phyloP scores from a whole-genome alignment of 2,888 invertebrate species.

The Drosophila gaucha region DNA sequence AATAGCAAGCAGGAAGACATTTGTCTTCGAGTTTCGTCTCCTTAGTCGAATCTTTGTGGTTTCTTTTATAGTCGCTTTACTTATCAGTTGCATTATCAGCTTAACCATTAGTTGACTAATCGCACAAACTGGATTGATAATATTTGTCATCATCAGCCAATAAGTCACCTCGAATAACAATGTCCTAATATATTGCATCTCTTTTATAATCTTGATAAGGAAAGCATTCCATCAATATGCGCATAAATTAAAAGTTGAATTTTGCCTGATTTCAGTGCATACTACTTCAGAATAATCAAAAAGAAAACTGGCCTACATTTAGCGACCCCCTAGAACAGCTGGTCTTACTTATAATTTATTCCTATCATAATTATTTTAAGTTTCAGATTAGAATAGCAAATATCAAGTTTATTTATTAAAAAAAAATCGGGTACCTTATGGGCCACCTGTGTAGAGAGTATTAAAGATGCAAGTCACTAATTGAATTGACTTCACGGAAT shows the following conservation, averaged over 20 bases:
- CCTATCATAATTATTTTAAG: neutral
- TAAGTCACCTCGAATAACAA: slow-evolving; percentile 31
- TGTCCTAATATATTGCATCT: slow-evolving; percentile 55
- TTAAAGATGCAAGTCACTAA: too few relatives aligned
- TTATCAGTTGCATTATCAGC: slow-evolving; percentile 39
- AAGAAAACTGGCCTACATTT: neutral
- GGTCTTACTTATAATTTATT: too few relatives aligned
- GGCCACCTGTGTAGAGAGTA: too few relatives aligned
- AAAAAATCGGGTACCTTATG: too few relatives aligned
- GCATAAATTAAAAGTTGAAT: slow-evolving; percentile 48
- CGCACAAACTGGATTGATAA: slow-evolving; percentile 23
- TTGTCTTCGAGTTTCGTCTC: slow-evolving; percentile 51
- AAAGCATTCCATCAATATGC: too few relatives aligned
- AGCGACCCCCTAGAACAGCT: slow-evolving; percentile 3
- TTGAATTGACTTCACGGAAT: too few relatives aligned
- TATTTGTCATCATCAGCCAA: neutral
- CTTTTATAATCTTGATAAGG: slow-evolving; percentile 7
- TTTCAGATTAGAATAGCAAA: neutral
- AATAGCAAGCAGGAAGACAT: slow-evolving; percentile 38
- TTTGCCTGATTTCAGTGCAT: slow-evolving; percentile 7
- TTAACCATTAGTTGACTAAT: neutral
- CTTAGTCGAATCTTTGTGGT: too few relatives aligned
- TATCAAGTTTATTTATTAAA: neutral
- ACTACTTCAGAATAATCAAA: slow-evolving; percentile 3
- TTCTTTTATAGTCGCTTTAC: slow-evolving; percentile 50